These are phyloP conservation scores for Aproaerema taeniolella DNA, from an alignment of 2,888 invertebrate species.

Conservation along the genomic window DNA sequence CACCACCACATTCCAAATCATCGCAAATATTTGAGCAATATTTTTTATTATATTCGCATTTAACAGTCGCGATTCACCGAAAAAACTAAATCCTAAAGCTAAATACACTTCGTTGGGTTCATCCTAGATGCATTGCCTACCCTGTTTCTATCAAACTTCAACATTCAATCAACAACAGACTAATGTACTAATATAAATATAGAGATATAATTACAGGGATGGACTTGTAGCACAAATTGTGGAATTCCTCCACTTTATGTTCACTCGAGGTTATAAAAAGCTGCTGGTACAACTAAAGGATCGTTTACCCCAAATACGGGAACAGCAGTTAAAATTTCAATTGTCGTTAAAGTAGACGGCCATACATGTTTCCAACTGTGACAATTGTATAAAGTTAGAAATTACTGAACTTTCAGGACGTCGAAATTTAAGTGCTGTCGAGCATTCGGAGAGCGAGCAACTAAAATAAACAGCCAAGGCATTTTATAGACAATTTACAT, in stretches of 20 bases:
- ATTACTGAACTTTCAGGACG: constrained; percentile 6
- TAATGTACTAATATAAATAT: constrained; percentile 25
- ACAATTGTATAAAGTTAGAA: constrained; percentile 7
- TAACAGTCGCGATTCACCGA: constrained; percentile 21
- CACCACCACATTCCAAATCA: constrained; percentile 6
- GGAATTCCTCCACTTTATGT: constrained; percentile 24
- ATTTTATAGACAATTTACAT: constrained; percentile 9
- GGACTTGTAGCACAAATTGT: constrained; percentile 45
- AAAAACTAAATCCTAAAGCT: constrained; percentile 30
- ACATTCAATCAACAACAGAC: constrained; percentile 32
- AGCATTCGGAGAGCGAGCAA: constrained; percentile 4
- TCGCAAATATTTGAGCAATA: constrained; percentile 14
- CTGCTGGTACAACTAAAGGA: constrained; percentile 10
- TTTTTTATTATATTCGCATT: constrained; percentile 6
- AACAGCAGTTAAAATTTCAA: constrained; percentile 1
- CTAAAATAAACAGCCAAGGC: constrained; percentile 6
- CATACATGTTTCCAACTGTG: constrained; percentile 1
- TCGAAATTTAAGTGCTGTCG: constrained; percentile 3
- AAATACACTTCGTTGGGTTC: constrained; percentile 59
- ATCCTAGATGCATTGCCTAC: constrained; percentile 56
- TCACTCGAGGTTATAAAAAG: constrained; percentile 7
- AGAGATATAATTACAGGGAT: constrained; percentile 37
- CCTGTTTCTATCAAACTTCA: constrained; percentile 54
- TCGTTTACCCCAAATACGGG: not conserved
- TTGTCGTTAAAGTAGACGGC: constrained; percentile 2